phyloP scores from a whole-genome alignment of 2,113 vertebrate genomes.

The Semnornis frantzii region DNA sequence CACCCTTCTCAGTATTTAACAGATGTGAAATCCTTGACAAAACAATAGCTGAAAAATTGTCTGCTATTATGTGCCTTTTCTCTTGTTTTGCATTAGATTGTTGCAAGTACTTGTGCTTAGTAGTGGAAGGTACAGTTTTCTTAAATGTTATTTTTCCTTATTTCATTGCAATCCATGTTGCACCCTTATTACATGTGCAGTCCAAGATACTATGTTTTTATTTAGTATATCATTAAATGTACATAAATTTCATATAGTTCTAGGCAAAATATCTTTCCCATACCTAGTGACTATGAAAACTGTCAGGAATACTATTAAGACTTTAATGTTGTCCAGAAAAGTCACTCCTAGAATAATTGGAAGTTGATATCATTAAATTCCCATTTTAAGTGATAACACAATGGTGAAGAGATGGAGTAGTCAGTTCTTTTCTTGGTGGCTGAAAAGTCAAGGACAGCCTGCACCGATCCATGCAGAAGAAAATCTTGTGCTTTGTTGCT shows the following conservation, averaged over 20 bases:
- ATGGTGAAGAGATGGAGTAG: neutral
- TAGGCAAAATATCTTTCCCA: neutral
- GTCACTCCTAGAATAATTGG: neutral
- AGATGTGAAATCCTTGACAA: neutral
- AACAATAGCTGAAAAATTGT: neutral
- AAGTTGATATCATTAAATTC: neutral
- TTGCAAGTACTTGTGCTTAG: neutral
- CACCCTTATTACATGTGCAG: neutral
- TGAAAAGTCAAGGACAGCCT: neutral
- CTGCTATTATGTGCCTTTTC: neutral
- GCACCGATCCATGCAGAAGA: fast-evolving
- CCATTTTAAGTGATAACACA: neutral
- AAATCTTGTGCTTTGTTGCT: neutral
- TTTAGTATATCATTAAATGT: neutral
- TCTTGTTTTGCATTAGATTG: neutral
- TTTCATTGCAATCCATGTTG: neutral
- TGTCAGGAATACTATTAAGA: neutral
- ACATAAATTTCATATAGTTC: neutral
- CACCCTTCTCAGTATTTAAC: neutral
- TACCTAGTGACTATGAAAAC: neutral
- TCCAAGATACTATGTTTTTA: neutral
- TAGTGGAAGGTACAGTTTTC: neutral
- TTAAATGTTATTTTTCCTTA: neutral
- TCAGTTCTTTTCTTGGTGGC: neutral
- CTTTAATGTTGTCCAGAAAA: neutral